Evolutionary conservation across 2,888 invertebrate genomes (phyloP).

Genomic region (Meiosimyza decipiens): DNA sequence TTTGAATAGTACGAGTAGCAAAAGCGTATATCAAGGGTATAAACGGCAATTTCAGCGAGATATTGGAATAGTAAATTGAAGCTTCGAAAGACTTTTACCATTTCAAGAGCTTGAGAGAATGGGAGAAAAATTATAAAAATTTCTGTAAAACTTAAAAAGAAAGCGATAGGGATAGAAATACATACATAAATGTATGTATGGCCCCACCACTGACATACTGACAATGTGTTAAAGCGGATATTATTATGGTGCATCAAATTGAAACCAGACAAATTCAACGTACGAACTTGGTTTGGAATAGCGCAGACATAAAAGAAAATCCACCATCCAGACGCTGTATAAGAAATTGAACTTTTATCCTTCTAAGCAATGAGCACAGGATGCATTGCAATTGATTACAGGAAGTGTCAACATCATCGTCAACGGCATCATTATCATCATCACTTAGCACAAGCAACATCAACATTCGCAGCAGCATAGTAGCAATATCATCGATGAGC

Average conservation of each 20-base stretch:
- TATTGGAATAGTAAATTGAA: not conserved
- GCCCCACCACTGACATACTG: not conserved
- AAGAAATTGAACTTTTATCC: too few species aligned
- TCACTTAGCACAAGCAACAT: conserved; percentile 1
- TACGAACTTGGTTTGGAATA: not conserved
- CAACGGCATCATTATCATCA: conserved; percentile 7
- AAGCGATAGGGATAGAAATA: not conserved
- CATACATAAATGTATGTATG: not conserved
- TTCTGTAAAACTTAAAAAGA: not conserved
- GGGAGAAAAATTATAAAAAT: not conserved
- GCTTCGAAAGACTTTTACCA: not conserved
- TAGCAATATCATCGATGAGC: too few species aligned
- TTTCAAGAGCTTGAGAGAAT: too few species aligned
- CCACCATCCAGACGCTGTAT: too few species aligned
- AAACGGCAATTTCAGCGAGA: not conserved
- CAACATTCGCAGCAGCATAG: not conserved
- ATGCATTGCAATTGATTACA: conserved; percentile 32
- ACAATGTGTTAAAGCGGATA: conserved; percentile 22
- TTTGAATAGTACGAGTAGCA: not conserved
- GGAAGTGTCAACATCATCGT: conserved; percentile 36
- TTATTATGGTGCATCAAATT: conserved; percentile 27
- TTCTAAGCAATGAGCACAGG: not conserved
- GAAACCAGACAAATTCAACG: conserved; percentile 15
- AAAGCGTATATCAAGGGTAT: not conserved
- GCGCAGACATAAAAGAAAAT: too few species aligned